Evolutionary conservation across 2,113 vertebrate species (phyloP).

Genomic region (Myocastor coypus): DNA sequence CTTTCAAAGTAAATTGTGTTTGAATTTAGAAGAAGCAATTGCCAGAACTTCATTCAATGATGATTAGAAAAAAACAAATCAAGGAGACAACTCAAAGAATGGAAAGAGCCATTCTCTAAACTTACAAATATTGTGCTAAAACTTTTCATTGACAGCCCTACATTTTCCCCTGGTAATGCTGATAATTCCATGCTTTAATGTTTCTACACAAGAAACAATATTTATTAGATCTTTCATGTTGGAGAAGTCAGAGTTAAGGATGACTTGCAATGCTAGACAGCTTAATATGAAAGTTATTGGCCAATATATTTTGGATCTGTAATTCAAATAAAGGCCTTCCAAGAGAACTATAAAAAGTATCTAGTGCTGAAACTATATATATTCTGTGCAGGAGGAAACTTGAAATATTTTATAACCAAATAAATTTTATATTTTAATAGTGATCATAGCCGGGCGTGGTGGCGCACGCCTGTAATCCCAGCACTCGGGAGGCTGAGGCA

Average conservation of each 20-base stretch:
- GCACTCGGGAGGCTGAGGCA: too few relatives aligned
- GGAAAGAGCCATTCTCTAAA: neutral
- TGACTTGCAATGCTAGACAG: neutral
- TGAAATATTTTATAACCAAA: neutral
- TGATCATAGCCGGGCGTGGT: too few relatives aligned
- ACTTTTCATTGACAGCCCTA: neutral
- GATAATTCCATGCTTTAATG: neutral
- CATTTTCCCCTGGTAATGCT: neutral
- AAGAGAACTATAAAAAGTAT: neutral
- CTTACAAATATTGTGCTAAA: neutral
- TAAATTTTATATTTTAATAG: neutral
- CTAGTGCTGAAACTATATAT: neutral
- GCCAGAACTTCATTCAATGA: neutral
- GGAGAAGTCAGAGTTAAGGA: neutral
- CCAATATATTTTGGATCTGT: neutral
- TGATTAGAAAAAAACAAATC: neutral
- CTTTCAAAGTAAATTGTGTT: constrained; percentile 20
- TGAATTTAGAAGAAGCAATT: neutral
- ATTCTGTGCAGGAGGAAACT: neutral
- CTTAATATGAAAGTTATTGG: neutral
- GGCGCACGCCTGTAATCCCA: too few relatives aligned
- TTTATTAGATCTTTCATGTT: neutral
- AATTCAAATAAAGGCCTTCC: neutral
- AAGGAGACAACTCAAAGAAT: neutral
- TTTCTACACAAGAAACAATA: neutral